These are phyloP conservation scores for Mesitornis unicolor DNA, from an alignment of 2,113 vertebrate species.

Conservation along the genomic window DNA sequence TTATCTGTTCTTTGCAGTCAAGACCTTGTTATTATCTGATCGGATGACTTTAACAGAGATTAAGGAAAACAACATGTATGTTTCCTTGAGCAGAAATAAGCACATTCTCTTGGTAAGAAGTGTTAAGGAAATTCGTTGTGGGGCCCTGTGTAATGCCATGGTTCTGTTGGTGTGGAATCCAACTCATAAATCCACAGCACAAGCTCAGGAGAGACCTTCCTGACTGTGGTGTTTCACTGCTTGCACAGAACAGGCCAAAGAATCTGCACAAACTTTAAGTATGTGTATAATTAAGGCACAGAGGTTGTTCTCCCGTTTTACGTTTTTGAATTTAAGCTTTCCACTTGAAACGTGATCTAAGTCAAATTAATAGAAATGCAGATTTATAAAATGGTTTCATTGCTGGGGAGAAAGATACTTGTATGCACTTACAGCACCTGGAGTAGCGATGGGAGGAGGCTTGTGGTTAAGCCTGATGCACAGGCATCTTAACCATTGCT, in stretches of 20 bases:
- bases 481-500: background rate
- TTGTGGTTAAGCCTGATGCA: background rate
- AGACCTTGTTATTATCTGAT: background rate
- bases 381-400: background rate
- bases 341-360: background rate
- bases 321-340: background rate
- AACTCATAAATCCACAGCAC: background rate
- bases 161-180: background rate
- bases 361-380: background rate
- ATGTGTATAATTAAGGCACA: background rate
- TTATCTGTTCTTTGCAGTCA: background rate
- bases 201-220: background rate
- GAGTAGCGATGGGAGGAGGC: background rate
- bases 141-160: background rate
- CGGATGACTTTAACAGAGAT: background rate
- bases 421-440: background rate
- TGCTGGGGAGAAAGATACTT: background rate
- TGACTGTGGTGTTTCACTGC: accelerated
- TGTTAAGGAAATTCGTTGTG: background rate
- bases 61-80: background rate
- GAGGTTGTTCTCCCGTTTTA: background rate
- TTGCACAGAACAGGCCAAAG: background rate
- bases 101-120: background rate
- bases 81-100: background rate
- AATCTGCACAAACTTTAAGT: background rate